Evolutionary conservation across 2,888 invertebrate genomes (phyloP).

Genomic region (Parochlus steinenii): DNA sequence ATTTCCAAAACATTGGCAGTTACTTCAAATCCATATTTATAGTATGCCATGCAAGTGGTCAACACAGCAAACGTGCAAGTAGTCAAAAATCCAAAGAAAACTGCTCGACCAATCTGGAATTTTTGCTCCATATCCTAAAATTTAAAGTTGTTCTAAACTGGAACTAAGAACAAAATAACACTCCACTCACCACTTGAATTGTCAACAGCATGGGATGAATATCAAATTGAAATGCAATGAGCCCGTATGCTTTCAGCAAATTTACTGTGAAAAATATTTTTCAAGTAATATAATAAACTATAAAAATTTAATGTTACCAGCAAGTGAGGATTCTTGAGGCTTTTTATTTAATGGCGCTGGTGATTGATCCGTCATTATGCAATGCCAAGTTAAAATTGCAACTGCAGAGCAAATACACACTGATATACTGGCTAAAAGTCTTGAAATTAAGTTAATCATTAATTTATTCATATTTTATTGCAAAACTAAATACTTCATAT

Average conservation of each 20-base stretch:
- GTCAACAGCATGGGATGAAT: constrained; percentile 74
- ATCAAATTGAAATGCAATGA: constrained; percentile 58
- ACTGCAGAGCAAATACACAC: constrained; percentile 45
- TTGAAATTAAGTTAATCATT: constrained; percentile 28
- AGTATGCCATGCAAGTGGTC: constrained; percentile 42
- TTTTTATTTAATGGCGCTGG: constrained; percentile 25
- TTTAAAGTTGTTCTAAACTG: too few species aligned
- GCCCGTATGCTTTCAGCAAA: constrained; percentile 45
- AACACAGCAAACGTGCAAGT: constrained; percentile 46
- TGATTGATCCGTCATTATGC: constrained; percentile 37
- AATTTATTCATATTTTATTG: constrained; percentile 21
- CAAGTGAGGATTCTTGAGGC: constrained; percentile 16
- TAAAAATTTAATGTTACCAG: background rate
- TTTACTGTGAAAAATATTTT: constrained; percentile 27
- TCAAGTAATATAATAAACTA: constrained; percentile 7
- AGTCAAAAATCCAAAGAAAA: constrained; percentile 49
- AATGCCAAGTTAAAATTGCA: constrained; percentile 46
- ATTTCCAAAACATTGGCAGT: constrained; percentile 49
- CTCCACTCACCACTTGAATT: constrained; percentile 75
- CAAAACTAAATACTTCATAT: constrained; percentile 58
- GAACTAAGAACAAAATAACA: too few species aligned
- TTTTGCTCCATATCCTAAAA: constrained; percentile 82
- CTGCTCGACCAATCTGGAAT: constrained; percentile 50
- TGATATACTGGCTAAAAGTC: constrained; percentile 46
- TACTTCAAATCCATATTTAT: constrained; percentile 44